phyloP scores from a whole-genome alignment of 2,113 vertebrate species.

The Jaculus jaculus region DNA sequence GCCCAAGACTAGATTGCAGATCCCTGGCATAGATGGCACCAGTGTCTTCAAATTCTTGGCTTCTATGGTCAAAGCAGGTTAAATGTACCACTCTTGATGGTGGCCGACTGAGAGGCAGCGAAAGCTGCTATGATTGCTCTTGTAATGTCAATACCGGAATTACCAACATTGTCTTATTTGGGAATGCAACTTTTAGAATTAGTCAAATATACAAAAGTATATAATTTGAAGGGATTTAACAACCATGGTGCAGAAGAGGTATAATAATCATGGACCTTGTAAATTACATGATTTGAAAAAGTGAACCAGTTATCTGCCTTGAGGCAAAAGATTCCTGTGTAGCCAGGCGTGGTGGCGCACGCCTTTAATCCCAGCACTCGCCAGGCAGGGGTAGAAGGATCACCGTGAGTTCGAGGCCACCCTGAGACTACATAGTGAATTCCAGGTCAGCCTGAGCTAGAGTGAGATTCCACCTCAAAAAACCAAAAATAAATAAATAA shows the following conservation, averaged over 20 bases:
- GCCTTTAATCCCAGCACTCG: too few species aligned
- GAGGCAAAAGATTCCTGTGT: conserved; percentile 62
- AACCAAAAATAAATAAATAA: too few species aligned
- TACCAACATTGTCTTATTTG: background rate
- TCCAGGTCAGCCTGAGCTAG: too few species aligned
- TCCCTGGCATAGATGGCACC: background rate
- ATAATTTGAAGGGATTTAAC: conserved; percentile 35
- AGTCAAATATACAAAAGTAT: background rate
- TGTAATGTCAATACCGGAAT: conserved; percentile 9
- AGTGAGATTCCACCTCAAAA: too few species aligned
- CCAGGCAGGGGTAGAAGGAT: too few species aligned
- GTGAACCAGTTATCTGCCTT: background rate
- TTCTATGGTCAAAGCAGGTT: background rate
- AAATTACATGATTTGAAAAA: conserved; percentile 29
- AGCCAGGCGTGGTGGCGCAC: too few species aligned
- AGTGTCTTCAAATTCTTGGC: background rate
- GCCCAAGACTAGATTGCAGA: background rate
- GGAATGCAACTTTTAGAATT: background rate
- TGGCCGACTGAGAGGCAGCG: background rate
- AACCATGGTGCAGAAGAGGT: conserved; percentile 14
- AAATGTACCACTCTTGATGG: background rate
- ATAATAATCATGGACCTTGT: background rate
- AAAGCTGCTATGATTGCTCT: background rate
- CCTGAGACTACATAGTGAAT: too few species aligned
- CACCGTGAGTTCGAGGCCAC: too few species aligned